A percentile compares a stretch with the other conserved stretches of the same genome.
phyloP scores from a whole-genome alignment of 2,113 vertebrate genomes.

The Nanorana parkeri region DNA sequence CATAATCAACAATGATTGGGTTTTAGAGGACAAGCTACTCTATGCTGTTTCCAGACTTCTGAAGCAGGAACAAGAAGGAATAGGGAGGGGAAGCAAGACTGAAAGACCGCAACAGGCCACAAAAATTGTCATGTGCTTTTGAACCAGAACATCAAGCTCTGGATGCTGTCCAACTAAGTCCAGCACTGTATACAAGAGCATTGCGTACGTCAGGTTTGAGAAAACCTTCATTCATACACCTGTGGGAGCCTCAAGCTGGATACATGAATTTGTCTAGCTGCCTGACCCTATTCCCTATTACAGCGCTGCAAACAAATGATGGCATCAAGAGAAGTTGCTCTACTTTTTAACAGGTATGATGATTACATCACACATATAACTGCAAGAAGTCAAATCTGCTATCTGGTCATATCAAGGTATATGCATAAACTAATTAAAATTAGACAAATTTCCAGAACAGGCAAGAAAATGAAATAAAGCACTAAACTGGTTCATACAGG shows the following conservation, averaged over 20 bases:
- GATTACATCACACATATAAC: too few relatives aligned
- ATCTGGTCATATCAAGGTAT: too few relatives aligned
- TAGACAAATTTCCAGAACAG: too few relatives aligned
- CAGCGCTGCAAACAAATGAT: neutral
- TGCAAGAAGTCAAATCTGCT: too few relatives aligned
- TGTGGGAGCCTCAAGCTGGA: neutral
- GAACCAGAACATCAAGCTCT: conserved; percentile 28
- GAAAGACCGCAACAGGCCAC: conserved; percentile 39
- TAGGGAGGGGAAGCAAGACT: neutral
- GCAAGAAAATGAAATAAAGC: too few relatives aligned
- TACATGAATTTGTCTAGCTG: neutral
- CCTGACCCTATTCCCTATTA: neutral
- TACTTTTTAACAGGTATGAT: neutral
- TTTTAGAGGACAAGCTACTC: neutral
- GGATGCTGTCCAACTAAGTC: conserved; percentile 32
- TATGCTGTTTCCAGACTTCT: neutral
- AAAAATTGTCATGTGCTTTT: conserved; percentile 43
- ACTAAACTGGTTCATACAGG: too few relatives aligned
- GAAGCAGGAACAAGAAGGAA: neutral
- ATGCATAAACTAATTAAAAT: too few relatives aligned
- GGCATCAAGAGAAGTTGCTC: neutral
- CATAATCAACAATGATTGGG: neutral
- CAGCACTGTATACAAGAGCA: neutral
- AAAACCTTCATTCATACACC: neutral
- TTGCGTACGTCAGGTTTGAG: neutral